A percentile compares a stretch with the other conserved stretches of the same genome.
Evolutionary conservation across 1,140 invertebrate species (phyloP).

Genomic region (Polypedilum pembai): DNA sequence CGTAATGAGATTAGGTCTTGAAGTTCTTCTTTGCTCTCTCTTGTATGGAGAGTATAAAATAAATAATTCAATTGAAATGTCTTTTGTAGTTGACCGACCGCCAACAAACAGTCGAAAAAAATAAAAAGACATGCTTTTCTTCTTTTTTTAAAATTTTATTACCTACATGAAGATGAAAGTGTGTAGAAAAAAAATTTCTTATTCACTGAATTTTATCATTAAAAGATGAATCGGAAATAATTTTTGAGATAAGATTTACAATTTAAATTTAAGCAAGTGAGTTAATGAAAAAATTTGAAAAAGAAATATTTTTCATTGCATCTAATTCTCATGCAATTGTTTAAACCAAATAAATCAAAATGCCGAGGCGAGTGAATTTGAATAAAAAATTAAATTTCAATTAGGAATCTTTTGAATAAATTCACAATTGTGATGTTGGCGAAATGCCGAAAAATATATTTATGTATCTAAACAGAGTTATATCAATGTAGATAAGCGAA

Average conservation of each 20-base stretch:
- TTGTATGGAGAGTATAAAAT: neutral
- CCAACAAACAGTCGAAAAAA: neutral
- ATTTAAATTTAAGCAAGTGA: neutral
- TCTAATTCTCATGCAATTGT: constrained; percentile 4
- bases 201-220: neutral
- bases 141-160: neutral
- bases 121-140: neutral
- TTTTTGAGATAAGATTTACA: neutral
- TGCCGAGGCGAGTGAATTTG: neutral
- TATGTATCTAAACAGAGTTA: neutral
- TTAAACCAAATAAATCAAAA: neutral
- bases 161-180: neutral
- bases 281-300: neutral
- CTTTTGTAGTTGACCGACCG: neutral
- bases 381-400: constrained; percentile 28
- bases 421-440: neutral
- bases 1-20: constrained; percentile 17
- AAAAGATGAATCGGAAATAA: neutral
- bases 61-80: constrained; percentile 2
- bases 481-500: neutral
- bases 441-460: neutral
- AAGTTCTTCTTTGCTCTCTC: neutral
- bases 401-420: constrained; percentile 25
- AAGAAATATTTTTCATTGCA: neutral
- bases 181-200: neutral